Conservation (phyloP, 2,113 vertebrate species). For the Prolemur simus region DNA sequence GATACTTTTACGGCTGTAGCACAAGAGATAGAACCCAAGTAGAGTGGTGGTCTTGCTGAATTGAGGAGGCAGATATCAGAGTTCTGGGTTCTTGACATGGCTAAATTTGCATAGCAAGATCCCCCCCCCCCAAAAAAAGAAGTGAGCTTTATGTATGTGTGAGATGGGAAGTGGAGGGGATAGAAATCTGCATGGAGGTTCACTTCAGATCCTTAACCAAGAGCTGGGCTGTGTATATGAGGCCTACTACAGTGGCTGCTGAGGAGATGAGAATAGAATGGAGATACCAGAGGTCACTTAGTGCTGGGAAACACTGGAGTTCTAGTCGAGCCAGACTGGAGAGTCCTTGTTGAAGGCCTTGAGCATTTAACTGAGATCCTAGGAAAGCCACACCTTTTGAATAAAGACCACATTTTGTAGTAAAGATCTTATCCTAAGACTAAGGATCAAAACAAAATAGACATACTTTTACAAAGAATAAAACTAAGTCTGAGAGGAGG, state of each 20-base stretch:
- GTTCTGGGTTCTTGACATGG: neutral
- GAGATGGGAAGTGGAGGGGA: neutral
- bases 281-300: neutral
- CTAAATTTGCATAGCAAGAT: neutral
- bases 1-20: neutral
- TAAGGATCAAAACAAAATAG: neutral
- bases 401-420: neutral
- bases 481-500: neutral
- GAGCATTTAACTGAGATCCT: neutral
- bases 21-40: neutral
- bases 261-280: neutral
- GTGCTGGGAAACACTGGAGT: neutral
- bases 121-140: neutral
- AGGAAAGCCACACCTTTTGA: neutral
- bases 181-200: neutral
- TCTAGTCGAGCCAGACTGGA: neutral
- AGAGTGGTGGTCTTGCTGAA: neutral
- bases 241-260: neutral
- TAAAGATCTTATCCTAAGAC: neutral
- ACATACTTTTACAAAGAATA: neutral
- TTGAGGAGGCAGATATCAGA: neutral
- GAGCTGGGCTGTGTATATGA: neutral
- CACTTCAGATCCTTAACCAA: neutral
- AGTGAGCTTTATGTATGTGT: neutral
- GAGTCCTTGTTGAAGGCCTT: neutral